phyloP scores from a whole-genome alignment of 2,888 invertebrate species.

The Acronicta aceris region DNA sequence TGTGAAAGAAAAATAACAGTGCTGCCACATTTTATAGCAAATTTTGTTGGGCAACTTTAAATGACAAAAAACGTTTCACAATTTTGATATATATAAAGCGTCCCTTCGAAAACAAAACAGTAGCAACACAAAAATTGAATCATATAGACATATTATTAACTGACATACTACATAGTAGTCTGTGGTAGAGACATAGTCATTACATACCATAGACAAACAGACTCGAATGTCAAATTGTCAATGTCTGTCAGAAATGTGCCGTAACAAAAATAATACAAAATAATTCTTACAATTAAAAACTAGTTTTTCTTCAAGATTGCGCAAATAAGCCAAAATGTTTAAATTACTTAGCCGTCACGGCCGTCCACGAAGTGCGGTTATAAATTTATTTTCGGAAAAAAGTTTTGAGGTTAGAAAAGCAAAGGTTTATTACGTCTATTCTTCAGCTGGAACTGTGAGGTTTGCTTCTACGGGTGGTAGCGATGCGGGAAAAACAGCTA shows the following conservation, averaged over 20 bases:
- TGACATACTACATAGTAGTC: no score
- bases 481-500: slow-evolving; percentile 70
- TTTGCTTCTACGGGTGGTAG: slow-evolving; percentile 73
- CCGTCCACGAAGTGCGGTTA: slow-evolving; percentile 74
- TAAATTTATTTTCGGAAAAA: slow-evolving; percentile 78
- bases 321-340: slow-evolving; percentile 71
- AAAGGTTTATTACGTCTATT: slow-evolving; percentile 81
- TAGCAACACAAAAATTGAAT: no score
- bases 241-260: slow-evolving; percentile 66
- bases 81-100: no score
- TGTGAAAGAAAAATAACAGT: no score
- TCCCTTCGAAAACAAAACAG: no score
- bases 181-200: no score
- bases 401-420: slow-evolving; percentile 86
- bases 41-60: no score
- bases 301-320: slow-evolving; percentile 7
- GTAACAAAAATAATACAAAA: slow-evolving; percentile 55
- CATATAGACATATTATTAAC: no score
- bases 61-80: no score
- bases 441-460: slow-evolving; percentile 76
- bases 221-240: no score
- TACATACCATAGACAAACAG: no score
- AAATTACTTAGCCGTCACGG: slow-evolving; percentile 81
- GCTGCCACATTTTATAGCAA: no score
- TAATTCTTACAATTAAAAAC: slow-evolving; percentile 31